Percentiles rank a stretch among this genome's conserved stretches.
phyloP scores from a whole-genome alignment of 2,888 invertebrate genomes.

The Lydus trimaculatus region DNA sequence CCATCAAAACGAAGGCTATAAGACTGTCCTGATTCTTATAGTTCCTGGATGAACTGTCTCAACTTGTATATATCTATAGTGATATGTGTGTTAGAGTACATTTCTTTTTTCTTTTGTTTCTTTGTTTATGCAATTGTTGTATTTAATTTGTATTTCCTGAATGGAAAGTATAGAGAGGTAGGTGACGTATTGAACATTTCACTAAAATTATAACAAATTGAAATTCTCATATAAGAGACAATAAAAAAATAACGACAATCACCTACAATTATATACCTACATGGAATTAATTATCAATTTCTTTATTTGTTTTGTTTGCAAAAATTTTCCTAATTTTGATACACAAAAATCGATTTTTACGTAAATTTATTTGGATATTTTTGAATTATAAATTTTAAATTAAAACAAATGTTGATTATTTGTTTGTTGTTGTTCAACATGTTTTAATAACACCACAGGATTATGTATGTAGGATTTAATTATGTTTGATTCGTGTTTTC shows the following conservation, averaged over 20 bases:
- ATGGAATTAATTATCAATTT: no score
- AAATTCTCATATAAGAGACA: neutral
- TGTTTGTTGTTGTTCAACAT: neutral
- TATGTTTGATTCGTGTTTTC: slow-evolving; percentile 32
- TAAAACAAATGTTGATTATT: slow-evolving; percentile 5
- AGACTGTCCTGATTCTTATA: no score
- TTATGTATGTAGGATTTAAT: slow-evolving; percentile 37
- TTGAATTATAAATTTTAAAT: slow-evolving; percentile 21
- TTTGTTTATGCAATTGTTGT: neutral
- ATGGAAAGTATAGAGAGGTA: slow-evolving; percentile 5
- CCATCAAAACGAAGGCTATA: no score
- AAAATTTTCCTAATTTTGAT: no score
- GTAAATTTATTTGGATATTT: neutral
- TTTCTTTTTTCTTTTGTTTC: neutral
- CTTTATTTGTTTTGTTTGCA: no score
- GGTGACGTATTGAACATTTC: neutral
- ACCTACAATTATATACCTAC: no score
- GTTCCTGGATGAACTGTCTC: no score
- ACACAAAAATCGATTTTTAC: no score
- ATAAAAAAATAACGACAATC: neutral
- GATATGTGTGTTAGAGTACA: no score
- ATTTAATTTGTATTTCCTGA: neutral
- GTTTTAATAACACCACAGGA: slow-evolving; percentile 30
- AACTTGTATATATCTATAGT: no score
- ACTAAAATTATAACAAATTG: no score